A percentile compares a stretch with the other conserved stretches of the same genome.
phyloP scores from a whole-genome alignment of 2,888 invertebrate species.

The Cheilosia impressa region DNA sequence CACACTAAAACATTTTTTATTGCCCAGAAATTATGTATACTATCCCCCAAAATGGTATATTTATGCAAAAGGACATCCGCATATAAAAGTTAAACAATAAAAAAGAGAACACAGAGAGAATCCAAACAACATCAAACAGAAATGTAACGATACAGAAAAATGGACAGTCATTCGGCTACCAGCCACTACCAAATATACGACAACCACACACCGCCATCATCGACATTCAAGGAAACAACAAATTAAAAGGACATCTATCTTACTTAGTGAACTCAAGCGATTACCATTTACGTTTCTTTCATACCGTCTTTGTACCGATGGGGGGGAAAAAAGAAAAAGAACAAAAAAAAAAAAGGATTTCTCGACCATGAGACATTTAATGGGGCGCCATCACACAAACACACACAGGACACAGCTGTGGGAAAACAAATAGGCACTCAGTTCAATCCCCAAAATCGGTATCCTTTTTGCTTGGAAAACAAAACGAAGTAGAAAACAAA shows the following conservation, averaged over 20 bases:
- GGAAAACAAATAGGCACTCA: slow-evolving; percentile 61
- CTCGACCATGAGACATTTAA: slow-evolving; percentile 66
- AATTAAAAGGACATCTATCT: slow-evolving; percentile 74
- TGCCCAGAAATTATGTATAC: slow-evolving; percentile 48
- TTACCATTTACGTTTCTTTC: slow-evolving; percentile 63
- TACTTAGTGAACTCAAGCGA: slow-evolving; percentile 71
- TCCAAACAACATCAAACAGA: slow-evolving; percentile 14
- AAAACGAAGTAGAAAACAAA: slow-evolving; percentile 14
- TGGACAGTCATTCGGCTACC: slow-evolving; percentile 10
- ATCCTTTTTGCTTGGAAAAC: slow-evolving; percentile 42
- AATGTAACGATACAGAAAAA: slow-evolving; percentile 41
- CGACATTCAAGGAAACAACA: slow-evolving; percentile 66
- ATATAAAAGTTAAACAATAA: slow-evolving; percentile 62
- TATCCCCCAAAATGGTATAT: slow-evolving; percentile 54
- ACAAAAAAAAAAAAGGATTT: slow-evolving; percentile 23
- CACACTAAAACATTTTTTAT: slow-evolving; percentile 49
- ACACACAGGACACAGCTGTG: slow-evolving; percentile 39
- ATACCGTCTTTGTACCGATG: background rate
- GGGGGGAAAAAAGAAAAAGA: background rate
- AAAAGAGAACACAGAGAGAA: background rate
- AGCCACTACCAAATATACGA: background rate
- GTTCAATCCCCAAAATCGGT: slow-evolving; percentile 51
- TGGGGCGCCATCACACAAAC: slow-evolving; percentile 58
- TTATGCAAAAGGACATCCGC: slow-evolving; percentile 58
- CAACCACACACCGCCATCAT: slow-evolving; percentile 22